phyloP scores from a whole-genome alignment of 2,888 invertebrate genomes.

The Eledona agricola region DNA sequence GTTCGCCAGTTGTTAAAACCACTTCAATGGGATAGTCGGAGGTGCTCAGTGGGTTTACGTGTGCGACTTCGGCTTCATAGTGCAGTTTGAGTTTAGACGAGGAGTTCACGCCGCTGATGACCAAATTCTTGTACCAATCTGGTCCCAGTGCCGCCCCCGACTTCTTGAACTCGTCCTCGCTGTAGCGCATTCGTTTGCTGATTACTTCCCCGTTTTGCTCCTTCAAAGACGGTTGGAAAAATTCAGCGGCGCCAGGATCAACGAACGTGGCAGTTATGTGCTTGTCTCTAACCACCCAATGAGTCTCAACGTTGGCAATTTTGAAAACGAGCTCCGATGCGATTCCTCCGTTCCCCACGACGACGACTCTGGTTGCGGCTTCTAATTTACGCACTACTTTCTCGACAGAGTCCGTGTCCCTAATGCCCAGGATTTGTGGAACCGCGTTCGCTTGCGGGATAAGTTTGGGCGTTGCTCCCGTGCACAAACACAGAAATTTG shows the following conservation, averaged over 20 bases:
- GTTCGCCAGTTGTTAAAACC: conserved; percentile 75
- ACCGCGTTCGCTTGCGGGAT: conserved; percentile 68
- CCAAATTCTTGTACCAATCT: conserved; percentile 87
- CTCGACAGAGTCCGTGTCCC: conserved; percentile 93
- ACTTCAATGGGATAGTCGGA: conserved; percentile 76
- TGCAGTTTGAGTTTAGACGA: conserved; percentile 65
- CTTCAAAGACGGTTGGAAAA: conserved; percentile 74
- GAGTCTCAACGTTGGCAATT: conserved; percentile 81
- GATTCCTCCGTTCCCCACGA: conserved; percentile 98
- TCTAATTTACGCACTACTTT: conserved; percentile 77
- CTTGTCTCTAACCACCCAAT: conserved; percentile 94
- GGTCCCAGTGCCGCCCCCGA: conserved; percentile 94
- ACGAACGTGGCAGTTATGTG: conserved; percentile 94
- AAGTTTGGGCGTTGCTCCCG: conserved; percentile 87
- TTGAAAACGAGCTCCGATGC: conserved; percentile 96
- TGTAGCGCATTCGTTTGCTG: conserved; percentile 72
- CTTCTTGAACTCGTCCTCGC: conserved; percentile 67
- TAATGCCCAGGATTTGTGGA: conserved; percentile 81
- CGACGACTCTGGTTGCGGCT: conserved; percentile 75
- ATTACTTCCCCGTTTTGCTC: conserved; percentile 45
- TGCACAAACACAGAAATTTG: conserved; percentile 87
- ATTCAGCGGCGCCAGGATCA: conserved; percentile 95
- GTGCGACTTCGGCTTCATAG: conserved; percentile 68
- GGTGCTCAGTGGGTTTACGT: conserved; percentile 58
- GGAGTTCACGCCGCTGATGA: conserved; percentile 65